Percentiles rank a stretch among this genome's conserved stretches.
Evolutionary conservation across 2,113 vertebrate species (phyloP).

Genomic region (Oryzias celebensis): DNA sequence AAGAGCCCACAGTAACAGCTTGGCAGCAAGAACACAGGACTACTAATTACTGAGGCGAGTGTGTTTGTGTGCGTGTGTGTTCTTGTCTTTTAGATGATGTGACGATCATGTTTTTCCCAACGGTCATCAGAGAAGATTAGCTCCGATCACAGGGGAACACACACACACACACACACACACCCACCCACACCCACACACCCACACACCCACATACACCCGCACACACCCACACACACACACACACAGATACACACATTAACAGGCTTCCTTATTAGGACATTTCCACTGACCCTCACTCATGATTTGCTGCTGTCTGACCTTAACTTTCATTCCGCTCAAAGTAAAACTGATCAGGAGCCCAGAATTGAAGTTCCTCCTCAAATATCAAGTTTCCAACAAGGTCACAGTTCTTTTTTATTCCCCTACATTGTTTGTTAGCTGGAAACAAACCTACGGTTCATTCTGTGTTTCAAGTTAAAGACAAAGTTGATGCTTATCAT

Average conservation of each 20-base stretch:
- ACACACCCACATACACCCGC: not conserved
- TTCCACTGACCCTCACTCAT: no score
- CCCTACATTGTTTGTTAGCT: no score
- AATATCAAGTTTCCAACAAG: no score
- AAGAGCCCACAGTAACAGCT: conserved; percentile 42
- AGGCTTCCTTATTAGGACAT: no score
- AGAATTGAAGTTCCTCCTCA: no score
- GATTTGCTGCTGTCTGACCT: no score
- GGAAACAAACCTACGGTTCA: no score
- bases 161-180: not conserved
- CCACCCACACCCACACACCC: not conserved
- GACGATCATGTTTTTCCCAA: conserved; percentile 40
- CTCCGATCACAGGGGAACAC: conserved; percentile 10
- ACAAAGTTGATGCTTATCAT: no score
- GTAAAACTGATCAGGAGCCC: no score
- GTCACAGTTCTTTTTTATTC: no score
- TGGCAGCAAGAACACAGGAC: conserved; percentile 50
- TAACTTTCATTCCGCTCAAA: no score
- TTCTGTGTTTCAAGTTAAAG: no score
- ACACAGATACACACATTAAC: not conserved
- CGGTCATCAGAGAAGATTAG: conserved; percentile 60
- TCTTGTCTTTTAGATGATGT: conserved; percentile 31
- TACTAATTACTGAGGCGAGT: conserved; percentile 47
- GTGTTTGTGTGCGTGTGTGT: conserved; percentile 16
- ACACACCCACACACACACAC: not conserved